Evolutionary conservation across 2,888 invertebrate genomes (phyloP), one percentile per base, ranked within the genome.

Genomic region (Xylocampa areola): DNA sequence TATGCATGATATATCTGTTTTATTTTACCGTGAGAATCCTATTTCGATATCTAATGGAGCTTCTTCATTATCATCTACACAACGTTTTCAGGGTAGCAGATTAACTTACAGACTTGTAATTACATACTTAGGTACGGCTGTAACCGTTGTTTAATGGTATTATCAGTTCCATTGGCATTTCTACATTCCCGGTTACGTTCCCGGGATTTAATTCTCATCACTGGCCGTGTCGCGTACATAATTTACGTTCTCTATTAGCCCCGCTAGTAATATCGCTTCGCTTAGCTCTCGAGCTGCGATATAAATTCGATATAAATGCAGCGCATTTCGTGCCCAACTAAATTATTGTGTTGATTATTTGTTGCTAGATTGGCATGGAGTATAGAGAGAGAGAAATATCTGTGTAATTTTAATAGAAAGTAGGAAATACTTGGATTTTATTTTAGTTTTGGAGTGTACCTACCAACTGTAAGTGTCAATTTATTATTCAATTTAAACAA

Each of bases 211-310:
- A 11, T 51, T 16, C 41, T 41, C 73, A 48, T 47, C 66, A 32
- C 70, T 73, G 40, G 14, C 0, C 14, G 21, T 25, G 36, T 39
- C 51, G 60, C 32, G 58, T 68, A 55, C 55, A 71, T 74, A 74
- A 74, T 75, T 77, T 57, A 66, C 57, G 58, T 27, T 59, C 44
- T 65, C 68, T 74, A 71, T 66, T 74, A 74, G 68, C 68, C 40
- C 16, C 33, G 53, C 48, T 47, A 53, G 62, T 76, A 66, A 55
- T 66, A 73, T 58, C 49, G 62, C 66, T 7, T 48, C 70, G 66
- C 62, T 73, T 53, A 70, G 51, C 63, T 50, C 41, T 57, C 48
- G 29, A 76, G 59, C 32, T 49, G 36, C 39, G 10, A n/a, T n/a
- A n/a, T n/a, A n/a, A n/a, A n/a, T n/a, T 25, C 25, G 25, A 25